A percentile compares a stretch with the other conserved stretches of the same genome.
These are phyloP conservation scores for Dendroctonus ponderosae DNA, from an alignment of 1,140 invertebrate species.

Conservation along the genomic window DNA sequence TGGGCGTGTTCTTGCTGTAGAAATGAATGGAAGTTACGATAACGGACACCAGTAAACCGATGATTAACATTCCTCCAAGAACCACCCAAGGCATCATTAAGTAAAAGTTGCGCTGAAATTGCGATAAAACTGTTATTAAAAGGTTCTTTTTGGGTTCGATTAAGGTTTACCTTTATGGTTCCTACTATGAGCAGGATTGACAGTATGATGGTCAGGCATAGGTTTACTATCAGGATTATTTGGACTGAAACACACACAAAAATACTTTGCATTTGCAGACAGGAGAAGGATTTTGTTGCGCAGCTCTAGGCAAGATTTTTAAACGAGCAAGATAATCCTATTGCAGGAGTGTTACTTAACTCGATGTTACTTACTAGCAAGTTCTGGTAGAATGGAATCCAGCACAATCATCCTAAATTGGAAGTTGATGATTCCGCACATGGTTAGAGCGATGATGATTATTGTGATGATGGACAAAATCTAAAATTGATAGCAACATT, in stretches of 20 bases:
- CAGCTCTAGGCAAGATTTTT: too few species aligned
- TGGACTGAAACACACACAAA: constrained; percentile 58
- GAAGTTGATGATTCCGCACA: constrained; percentile 47
- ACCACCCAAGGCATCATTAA: constrained; percentile 81
- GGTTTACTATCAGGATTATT: constrained; percentile 75
- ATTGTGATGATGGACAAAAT: constrained; percentile 59
- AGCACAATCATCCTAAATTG: constrained; percentile 72
- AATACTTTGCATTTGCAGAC: neutral
- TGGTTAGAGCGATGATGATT: constrained; percentile 55
- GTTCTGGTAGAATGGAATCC: constrained; percentile 56
- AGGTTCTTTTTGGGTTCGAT: neutral
- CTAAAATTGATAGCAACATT: constrained; percentile 47
- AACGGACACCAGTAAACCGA: constrained; percentile 71
- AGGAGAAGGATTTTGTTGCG: too few species aligned
- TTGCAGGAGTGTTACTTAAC: too few species aligned
- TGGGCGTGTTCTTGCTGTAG: constrained; percentile 57
- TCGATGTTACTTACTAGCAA: constrained; percentile 44
- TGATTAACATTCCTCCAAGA: constrained; percentile 70
- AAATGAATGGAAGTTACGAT: constrained; percentile 72
- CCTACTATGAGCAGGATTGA: constrained; percentile 73
- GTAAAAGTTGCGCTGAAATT: constrained; percentile 69
- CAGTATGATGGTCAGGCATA: constrained; percentile 79
- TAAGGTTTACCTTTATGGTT: constrained; percentile 63
- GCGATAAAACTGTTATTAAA: constrained; percentile 2
- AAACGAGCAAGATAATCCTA: too few species aligned